Base-by-base conservation (phyloP, 2,797 vertebrate genomes). In the Lemur catta region DNA sequence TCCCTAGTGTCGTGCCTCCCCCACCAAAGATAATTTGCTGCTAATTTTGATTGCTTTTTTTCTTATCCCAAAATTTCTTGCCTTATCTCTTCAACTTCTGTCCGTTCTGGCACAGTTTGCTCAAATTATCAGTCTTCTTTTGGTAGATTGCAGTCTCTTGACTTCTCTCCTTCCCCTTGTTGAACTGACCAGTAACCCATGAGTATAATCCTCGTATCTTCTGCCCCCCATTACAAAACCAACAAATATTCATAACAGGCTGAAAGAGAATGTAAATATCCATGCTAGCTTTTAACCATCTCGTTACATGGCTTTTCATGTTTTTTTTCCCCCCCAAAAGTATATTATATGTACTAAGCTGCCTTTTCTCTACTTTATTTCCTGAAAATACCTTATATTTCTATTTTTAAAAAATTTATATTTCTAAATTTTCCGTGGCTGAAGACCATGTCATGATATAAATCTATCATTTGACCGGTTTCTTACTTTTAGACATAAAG, bases 371-470 rank as follows among this genome's bases (percentile, higher is more conserved):
- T 52, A 38, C 22, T 67, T 4, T 89, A 48, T 80, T 7, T 84
- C 18, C 26, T 82, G 72, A 48, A 72, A 84, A 28, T 93, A 63
- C 7, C 13, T 76, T 86, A 17, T 82, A 65, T 87, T 94, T 93
- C 6, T 69, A 1, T 78, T 94, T 94, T 63, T 0, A 4, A 38
- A 48, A 46, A 52, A 48, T 35, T 57, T 46, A 6, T 79, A 63
- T 88, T 55, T 61, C 28, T 96, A 41, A 89, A 30, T 76, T 90
- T 96, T 94, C 50, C 59, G 30, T 46, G 28, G 33, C 71, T 59
- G 24, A 79, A 57, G 52, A 74, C 15, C 38, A 3, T 81, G 94
- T 18, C n/a, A 30, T 93, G 15, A 15, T 76, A 22, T 20, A 79
- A 24, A 41, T 80, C 1, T 41, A 48, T n/a, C 57, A 41, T 74